Evolutionary conservation across 2,113 vertebrate genomes (phyloP), one percentile per base, ranked within the genome.

Genomic region (Saimiri boliviensis): DNA sequence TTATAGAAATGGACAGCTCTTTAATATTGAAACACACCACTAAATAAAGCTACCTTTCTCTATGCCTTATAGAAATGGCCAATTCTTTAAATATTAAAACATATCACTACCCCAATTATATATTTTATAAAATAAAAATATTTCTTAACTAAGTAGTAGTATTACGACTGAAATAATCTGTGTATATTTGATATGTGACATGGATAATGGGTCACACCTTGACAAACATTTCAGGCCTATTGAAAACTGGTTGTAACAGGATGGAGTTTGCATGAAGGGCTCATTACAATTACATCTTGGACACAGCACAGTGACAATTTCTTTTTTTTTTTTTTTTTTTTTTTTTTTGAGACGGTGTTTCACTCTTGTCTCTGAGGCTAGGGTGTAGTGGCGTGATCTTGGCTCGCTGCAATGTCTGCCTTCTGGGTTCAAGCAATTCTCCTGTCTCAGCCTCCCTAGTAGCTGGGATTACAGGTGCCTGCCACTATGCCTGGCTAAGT

Each of bases 231-330:
- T 96, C 56, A 86, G 90, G 40, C 9, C 63, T 97, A 10, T 71
- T 87, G 90, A 76, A 94, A 96, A 80, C 16, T 63, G 21, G 35
- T 70, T 94, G 77, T 74, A 96, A 84, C 40, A 89, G 91, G 74
- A 83, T 66, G 56, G 79, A 94, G 94, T 49, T 63, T 79, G 5
- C 21, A 40, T 14, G 66, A 91, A 73, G 86, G 47, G 10, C 54
- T 35, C 40, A 54, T 82, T 86, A 12, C 56, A 37, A 66, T 93
- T 94, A n/a, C 52, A n/a, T 91, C 77, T 79, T 86, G 52, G 54
- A 70, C 32, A 40, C 17, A 63, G 13, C 47, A 71, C 40, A 74
- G 8, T 73, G 85, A 71, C 49, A 73, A 56, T 96, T 74, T 74
- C 27, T 60, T 27, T 27, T 30, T 60, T 60, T 12, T 63, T 30